Percentiles rank a stretch among this genome's conserved stretches.
Evolutionary conservation across 92 coral and sea anemone genomes (phyloP).

Genomic region (Anthopleura xanthogrammica): DNA sequence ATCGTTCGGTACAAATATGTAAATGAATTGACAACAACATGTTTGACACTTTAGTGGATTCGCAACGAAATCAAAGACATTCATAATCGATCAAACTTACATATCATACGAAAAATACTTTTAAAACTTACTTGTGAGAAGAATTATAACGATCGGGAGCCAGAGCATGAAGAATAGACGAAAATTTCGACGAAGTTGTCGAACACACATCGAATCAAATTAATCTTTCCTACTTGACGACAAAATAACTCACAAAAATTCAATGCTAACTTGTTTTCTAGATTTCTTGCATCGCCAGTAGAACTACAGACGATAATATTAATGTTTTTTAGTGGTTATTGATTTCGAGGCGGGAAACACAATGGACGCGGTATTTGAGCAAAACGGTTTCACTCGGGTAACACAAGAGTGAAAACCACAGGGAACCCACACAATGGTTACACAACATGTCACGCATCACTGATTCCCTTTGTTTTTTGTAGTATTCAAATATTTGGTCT

Average conservation of each 20-base stretch:
- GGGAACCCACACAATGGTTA: neutral
- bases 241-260: neutral
- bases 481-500: too few relatives aligned
- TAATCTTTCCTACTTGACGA: neutral
- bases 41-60: neutral
- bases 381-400: neutral
- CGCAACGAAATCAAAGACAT: neutral
- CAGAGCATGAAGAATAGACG: neutral
- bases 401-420: neutral
- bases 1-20: neutral
- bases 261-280: neutral
- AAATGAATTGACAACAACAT: neutral
- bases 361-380: slow-evolving; percentile 6
- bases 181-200: neutral
- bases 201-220: neutral
- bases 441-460: neutral
- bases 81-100: neutral
- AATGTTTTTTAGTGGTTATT: neutral
- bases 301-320: neutral
- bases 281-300: neutral
- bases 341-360: slow-evolving; percentile 6
- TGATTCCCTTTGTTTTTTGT: neutral
- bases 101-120: neutral
- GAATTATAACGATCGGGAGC: slow-evolving; percentile 1
- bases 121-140: slow-evolving; percentile 15